phyloP scores from a whole-genome alignment of 2,888 invertebrate genomes.

The Cecidostiba fungosa region DNA sequence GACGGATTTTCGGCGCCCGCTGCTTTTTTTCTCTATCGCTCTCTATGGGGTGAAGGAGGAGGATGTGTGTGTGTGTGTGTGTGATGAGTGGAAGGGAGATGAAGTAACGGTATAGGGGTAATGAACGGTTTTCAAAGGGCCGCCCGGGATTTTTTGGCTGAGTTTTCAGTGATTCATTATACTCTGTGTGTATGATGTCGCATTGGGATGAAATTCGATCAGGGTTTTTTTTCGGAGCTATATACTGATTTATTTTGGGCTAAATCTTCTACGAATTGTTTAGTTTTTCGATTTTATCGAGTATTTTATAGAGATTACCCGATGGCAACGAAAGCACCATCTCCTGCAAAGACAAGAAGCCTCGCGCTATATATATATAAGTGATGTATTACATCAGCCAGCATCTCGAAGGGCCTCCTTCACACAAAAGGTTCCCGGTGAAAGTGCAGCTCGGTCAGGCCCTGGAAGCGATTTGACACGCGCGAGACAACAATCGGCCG shows the following conservation, averaged over 20 bases:
- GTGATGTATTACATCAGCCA: no score
- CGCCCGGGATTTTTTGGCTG: background rate
- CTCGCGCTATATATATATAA: no score
- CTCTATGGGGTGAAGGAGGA: background rate
- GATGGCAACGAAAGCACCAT: no score
- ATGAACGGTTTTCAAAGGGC: background rate
- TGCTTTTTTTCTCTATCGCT: background rate
- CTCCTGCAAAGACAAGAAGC: background rate
- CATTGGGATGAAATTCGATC: background rate
- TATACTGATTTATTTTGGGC: no score
- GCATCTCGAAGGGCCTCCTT: background rate
- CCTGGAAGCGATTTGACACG: slow-evolving; percentile 67
- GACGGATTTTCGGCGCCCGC: slow-evolving; percentile 1
- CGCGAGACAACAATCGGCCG: slow-evolving; percentile 62
- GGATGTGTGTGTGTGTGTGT: background rate
- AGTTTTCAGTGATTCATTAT: background rate
- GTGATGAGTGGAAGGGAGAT: slow-evolving; percentile 12
- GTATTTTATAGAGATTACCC: no score
- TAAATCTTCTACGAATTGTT: no score
- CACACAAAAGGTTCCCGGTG: slow-evolving; percentile 28
- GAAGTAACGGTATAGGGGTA: slow-evolving; percentile 37
- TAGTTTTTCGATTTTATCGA: no score
- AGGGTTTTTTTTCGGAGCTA: background rate
- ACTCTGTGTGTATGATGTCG: background rate
- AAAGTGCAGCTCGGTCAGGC: slow-evolving; percentile 28